Evolutionary conservation across 2,888 invertebrate genomes (phyloP).

Genomic region (Cepaea hortensis): DNA sequence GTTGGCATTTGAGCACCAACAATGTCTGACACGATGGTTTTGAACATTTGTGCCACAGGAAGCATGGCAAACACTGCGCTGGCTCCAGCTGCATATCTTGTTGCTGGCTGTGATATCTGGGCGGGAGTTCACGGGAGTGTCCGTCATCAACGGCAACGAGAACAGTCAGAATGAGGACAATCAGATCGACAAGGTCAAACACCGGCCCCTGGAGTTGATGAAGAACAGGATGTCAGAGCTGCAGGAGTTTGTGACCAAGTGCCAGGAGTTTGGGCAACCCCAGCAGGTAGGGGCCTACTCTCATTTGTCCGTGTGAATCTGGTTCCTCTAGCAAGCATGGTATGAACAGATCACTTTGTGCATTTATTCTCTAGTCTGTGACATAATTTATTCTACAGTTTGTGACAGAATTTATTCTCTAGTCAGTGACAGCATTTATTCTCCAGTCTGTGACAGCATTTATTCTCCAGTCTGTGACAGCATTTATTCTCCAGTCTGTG

Average conservation of each 20-base stretch:
- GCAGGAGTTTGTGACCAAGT: constrained; percentile 53
- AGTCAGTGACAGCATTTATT: too few species aligned
- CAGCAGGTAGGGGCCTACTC: constrained; percentile 29
- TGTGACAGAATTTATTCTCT: too few species aligned
- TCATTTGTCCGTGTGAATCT: too few species aligned
- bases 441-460: too few species aligned
- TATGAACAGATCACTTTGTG: too few species aligned
- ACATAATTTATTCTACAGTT: too few species aligned
- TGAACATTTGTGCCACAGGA: constrained; percentile 58
- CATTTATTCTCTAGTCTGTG: too few species aligned
- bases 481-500: too few species aligned
- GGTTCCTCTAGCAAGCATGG: too few species aligned
- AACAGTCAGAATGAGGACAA: constrained; percentile 74
- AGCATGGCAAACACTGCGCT: constrained; percentile 75
- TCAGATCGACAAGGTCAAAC: constrained; percentile 23
- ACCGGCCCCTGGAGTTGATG: constrained; percentile 53
- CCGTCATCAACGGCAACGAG: constrained; percentile 62
- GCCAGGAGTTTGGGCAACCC: constrained; percentile 48
- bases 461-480: too few species aligned
- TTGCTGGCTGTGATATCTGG: constrained; percentile 70
- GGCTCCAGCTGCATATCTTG: constrained; percentile 73
- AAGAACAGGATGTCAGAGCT: constrained; percentile 30
- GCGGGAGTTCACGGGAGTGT: constrained; percentile 55
- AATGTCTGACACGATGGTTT: too few species aligned
- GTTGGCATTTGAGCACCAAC: neutral